Evolutionary conservation across 1,140 invertebrate species (phyloP).

Genomic region (Sycophaga agraensis): DNA sequence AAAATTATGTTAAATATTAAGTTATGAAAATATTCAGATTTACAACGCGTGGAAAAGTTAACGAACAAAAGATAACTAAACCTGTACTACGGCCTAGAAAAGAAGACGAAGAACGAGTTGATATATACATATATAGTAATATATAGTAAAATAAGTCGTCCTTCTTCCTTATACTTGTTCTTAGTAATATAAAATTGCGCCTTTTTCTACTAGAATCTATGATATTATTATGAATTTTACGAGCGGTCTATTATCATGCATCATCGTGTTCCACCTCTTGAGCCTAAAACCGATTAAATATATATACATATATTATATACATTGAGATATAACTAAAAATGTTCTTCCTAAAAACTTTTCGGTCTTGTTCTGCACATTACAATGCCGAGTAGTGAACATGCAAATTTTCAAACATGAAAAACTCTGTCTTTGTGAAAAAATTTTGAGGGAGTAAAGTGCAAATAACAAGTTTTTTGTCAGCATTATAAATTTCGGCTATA

Average conservation of each 20-base stretch:
- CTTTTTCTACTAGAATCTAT: constrained; percentile 27
- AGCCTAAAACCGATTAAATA: constrained; percentile 18
- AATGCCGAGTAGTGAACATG: neutral
- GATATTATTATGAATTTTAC: constrained; percentile 19
- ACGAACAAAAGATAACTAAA: constrained; percentile 3
- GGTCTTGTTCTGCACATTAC: neutral
- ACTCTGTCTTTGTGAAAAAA: too few relatives aligned
- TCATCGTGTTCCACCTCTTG: constrained; percentile 21
- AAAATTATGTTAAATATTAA: neutral
- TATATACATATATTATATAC: constrained; percentile 1
- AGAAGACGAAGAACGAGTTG: constrained; percentile 5
- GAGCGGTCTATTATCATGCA: constrained; percentile 15
- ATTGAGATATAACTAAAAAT: neutral
- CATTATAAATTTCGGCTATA: too few relatives aligned
- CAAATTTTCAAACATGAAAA: too few relatives aligned
- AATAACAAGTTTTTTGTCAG: too few relatives aligned
- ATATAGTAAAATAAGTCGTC: constrained; percentile 7
- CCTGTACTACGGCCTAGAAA: constrained; percentile 24
- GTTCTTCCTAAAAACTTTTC: constrained; percentile 9
- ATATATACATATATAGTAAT: neutral
- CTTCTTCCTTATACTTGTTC: constrained; percentile 14
- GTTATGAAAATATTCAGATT: neutral
- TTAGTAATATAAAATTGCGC: constrained; percentile 23
- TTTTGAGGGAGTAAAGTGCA: too few relatives aligned
- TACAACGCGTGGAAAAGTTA: too few relatives aligned